Conservation (phyloP, 2,797 vertebrate genomes). For the Discoglossus pictus region DNA sequence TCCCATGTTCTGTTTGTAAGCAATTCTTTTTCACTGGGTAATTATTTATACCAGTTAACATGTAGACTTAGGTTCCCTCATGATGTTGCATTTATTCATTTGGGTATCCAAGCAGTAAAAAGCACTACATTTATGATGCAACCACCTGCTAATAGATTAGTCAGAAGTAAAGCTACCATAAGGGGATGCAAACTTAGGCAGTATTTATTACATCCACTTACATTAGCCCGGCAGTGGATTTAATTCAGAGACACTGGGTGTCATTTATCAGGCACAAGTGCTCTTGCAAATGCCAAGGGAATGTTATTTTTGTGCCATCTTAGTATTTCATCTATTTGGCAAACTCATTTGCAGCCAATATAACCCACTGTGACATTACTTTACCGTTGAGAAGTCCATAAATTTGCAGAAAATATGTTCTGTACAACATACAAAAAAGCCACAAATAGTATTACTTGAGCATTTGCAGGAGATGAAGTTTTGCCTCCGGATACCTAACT, state of each 20-base stretch:
- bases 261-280: constrained; percentile 29
- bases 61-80: constrained; percentile 33
- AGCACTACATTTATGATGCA: constrained; percentile 16
- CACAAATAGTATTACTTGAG: too few species aligned
- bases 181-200: constrained; percentile 13
- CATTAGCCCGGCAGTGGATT: constrained; percentile 20
- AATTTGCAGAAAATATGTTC: too few species aligned
- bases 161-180: constrained; percentile 16
- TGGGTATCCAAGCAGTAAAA: constrained; percentile 10
- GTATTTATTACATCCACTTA: constrained; percentile 46
- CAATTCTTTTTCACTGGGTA: constrained; percentile 38
- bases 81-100: constrained; percentile 46
- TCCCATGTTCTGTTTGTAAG: constrained; percentile 24
- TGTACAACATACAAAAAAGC: too few species aligned
- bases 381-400: too few species aligned
- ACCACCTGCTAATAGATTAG: constrained; percentile 12
- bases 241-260: constrained; percentile 33
- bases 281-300: constrained; percentile 22
- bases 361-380: not conserved
- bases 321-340: constrained; percentile 26
- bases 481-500: too few species aligned
- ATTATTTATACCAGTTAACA: constrained; percentile 38
- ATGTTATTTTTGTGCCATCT: constrained; percentile 33
- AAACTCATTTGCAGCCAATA: constrained; percentile 16
- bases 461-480: too few species aligned